phyloP scores from a whole-genome alignment of 2,113 vertebrate genomes.

The Platysteira castanea region DNA sequence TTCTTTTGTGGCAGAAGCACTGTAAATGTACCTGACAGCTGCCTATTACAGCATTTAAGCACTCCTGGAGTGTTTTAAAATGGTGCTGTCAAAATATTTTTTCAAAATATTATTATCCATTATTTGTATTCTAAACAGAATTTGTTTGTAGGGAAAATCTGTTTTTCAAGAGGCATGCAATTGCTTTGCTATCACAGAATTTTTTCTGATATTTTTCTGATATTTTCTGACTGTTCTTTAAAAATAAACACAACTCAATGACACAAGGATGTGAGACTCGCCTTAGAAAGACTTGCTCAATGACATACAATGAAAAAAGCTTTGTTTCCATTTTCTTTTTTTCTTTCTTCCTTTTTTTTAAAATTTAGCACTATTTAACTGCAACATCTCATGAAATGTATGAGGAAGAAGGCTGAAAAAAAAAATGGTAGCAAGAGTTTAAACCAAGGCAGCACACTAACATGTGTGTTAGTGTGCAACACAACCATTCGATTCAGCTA shows the following conservation, averaged over 20 bases:
- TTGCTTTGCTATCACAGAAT: neutral
- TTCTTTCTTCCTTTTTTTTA: no score
- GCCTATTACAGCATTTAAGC: constrained; percentile 24
- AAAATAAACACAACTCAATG: neutral
- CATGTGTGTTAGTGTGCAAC: no score
- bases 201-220: neutral
- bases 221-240: neutral
- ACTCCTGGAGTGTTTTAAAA: constrained; percentile 13
- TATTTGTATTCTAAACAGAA: constrained; percentile 28
- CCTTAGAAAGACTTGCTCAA: neutral
- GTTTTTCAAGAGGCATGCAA: neutral
- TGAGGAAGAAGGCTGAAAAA: neutral
- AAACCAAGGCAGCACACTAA: neutral
- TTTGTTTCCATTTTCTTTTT: neutral
- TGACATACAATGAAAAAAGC: neutral
- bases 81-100: constrained; percentile 50
- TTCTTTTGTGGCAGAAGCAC: constrained; percentile 15
- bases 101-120: constrained; percentile 10
- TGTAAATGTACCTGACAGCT: constrained; percentile 39
- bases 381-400: neutral
- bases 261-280: neutral
- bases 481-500: neutral
- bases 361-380: neutral
- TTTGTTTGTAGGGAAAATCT: constrained; percentile 33
- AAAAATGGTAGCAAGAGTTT: neutral